Evolutionary conservation across 2,888 invertebrate species (phyloP), one percentile per base, ranked within the genome.

Genomic region (Ommatoiulus sabulosus): DNA sequence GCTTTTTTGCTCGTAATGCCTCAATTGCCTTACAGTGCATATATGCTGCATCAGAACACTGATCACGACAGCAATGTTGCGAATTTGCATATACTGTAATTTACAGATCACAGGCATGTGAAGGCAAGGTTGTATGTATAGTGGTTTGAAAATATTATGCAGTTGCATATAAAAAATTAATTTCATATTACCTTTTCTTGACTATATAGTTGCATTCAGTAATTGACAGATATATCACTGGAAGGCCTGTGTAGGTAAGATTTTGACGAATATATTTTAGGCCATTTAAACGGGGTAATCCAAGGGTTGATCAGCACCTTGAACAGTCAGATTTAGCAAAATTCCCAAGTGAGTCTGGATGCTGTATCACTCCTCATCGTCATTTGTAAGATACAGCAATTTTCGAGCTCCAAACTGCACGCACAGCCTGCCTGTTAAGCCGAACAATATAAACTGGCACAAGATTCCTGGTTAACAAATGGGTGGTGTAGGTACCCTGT

Each of bases 361-460:
- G 72, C 87, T 93, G 91, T 93, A 93, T 80, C 93, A 91, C 90
- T 93, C 94, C 90, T 93, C 93, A 90, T 94, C 93, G 90, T 93
- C 94, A 89, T 93, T 93, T 86, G 94, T 93, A 90, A 93, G 91
- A 91, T 93, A 93, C 48, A 94, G 44, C 20, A 88, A 52, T 63
- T 88, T 89, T 24, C 90, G 93, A 93, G n/a, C 93, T 92, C 93
- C 94, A 93, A 90, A 93, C 92, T 0, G 92, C 93, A 46, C 92
- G 91, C 57, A 92, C 93, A 12, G 91, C 91, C 90, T 93, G 92
- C 1, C 91, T 90, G 88, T 92, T 93, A 43, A 93, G 91, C 7
- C 92, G 91, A 4, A 93, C 93, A 80, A 93, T 91, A 88, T 92
- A 85, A 46, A 91, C 90, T n/a, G 89, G 88, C 89, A 89, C 89